Conservation (phyloP, 2,888 invertebrate species). For the Drosophila kanekoi region DNA sequence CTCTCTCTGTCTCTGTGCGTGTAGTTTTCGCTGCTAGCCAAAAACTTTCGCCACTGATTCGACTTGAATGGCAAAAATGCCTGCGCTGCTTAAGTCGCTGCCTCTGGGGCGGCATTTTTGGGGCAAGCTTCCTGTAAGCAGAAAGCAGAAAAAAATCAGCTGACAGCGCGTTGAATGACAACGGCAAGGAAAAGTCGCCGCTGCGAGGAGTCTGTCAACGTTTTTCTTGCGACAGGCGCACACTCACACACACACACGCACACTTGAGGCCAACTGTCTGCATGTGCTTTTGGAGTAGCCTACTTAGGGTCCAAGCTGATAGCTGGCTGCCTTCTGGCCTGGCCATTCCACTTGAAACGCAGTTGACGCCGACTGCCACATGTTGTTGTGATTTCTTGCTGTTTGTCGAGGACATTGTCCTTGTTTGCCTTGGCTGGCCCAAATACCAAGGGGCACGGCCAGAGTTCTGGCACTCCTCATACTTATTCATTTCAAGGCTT, state of each 20-base stretch:
- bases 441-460: slow-evolving; percentile 28
- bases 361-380: slow-evolving; percentile 31
- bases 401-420: slow-evolving; percentile 62
- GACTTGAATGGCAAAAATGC: slow-evolving; percentile 70
- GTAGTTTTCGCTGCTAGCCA: slow-evolving; percentile 68
- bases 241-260: slow-evolving; percentile 16
- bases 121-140: slow-evolving; percentile 43
- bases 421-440: slow-evolving; percentile 58
- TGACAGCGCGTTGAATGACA: slow-evolving; percentile 80
- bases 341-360: slow-evolving; percentile 41
- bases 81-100: slow-evolving; percentile 49
- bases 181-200: slow-evolving; percentile 58
- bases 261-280: slow-evolving; percentile 45
- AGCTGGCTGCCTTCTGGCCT: slow-evolving; percentile 26
- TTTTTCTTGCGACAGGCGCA: slow-evolving; percentile 42
- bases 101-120: slow-evolving; percentile 34
- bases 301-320: slow-evolving; percentile 50
- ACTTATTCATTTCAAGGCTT: slow-evolving; percentile 80
- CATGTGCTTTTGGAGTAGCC: slow-evolving; percentile 65
- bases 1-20: slow-evolving; percentile 12
- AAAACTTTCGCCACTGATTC: slow-evolving; percentile 70
- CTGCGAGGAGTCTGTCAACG: slow-evolving; percentile 70
- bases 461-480: slow-evolving; percentile 28
- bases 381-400: slow-evolving; percentile 65
- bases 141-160: slow-evolving; percentile 47